Conservation (phyloP, 2,113 vertebrate genomes). For the Bettongia penicillata region DNA sequence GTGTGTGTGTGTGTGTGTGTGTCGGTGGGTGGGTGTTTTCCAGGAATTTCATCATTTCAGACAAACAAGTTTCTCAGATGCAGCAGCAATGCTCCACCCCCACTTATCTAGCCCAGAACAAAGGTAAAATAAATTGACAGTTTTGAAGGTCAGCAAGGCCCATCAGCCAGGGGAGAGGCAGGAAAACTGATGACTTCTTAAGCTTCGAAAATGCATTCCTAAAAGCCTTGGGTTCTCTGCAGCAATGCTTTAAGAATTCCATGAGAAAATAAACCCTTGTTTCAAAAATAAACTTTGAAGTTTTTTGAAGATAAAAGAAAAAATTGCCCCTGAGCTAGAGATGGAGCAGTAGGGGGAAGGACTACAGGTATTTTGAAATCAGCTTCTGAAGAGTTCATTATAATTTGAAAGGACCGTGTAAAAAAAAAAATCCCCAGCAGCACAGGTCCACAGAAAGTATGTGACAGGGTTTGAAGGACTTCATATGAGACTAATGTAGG, state of each 20-base stretch:
- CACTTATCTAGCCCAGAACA: neutral
- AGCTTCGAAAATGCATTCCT: constrained; percentile 53
- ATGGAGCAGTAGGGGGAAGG: constrained; percentile 68
- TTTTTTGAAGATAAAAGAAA: constrained; percentile 78
- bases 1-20: too few relatives aligned
- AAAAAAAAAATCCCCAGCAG: constrained; percentile 52
- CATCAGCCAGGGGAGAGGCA: constrained; percentile 32
- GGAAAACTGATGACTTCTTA: constrained; percentile 13
- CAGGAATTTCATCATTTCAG: neutral
- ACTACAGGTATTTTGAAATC: constrained; percentile 64
- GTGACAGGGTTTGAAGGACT: constrained; percentile 60
- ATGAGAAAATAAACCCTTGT: constrained; percentile 64
- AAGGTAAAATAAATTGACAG: constrained; percentile 45
- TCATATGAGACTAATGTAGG: constrained; percentile 17
- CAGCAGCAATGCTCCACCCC: neutral
- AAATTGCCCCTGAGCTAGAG: constrained; percentile 66
- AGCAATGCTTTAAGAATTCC: constrained; percentile 61
- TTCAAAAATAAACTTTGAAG: constrained; percentile 78
- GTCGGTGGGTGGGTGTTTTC: neutral
- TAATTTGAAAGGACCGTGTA: constrained; percentile 75
- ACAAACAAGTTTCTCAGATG: neutral
- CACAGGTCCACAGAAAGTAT: constrained; percentile 53
- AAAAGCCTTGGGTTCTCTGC: constrained; percentile 46
- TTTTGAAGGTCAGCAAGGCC: constrained; percentile 31
- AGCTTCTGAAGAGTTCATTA: constrained; percentile 71